Conservation (phyloP, 30 jellyfish, hydroid and myxozoan species). For the Mastigias papua region DNA sequence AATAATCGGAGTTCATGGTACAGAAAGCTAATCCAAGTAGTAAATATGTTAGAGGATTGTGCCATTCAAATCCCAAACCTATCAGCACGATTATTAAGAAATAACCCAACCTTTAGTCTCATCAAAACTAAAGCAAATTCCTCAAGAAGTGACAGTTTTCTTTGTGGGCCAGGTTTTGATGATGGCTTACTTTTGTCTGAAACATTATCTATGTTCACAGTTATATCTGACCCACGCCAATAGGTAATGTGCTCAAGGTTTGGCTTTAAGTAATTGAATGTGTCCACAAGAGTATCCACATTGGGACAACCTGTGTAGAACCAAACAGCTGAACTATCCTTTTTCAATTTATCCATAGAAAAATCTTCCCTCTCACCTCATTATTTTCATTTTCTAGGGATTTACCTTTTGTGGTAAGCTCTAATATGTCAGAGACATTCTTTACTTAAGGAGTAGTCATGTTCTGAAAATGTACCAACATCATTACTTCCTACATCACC, state of each 20-base stretch:
- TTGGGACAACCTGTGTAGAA: conserved; percentile 40
- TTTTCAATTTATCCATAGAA: background rate
- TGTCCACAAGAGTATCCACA: conserved; percentile 16
- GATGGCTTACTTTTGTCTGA: background rate
- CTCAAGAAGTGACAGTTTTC: conserved; percentile 41
- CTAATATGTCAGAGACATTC: no score
- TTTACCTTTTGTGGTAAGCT: no score
- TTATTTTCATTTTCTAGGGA: background rate
- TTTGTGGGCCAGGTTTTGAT: conserved; percentile 42
- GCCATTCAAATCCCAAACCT: conserved; percentile 41
- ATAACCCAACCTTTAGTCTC: conserved; percentile 42
- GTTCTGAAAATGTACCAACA: no score
- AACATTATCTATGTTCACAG: background rate
- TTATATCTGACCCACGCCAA: conserved; percentile 45
- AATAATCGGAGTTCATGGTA: background rate
- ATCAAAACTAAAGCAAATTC: conserved; percentile 42
- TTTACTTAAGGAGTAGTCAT: no score
- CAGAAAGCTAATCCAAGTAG: conserved; percentile 55
- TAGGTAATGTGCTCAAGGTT: conserved; percentile 4
- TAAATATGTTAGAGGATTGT: conserved; percentile 45
- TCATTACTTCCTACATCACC: no score
- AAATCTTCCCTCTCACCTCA: background rate
- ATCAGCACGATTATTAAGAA: conserved; percentile 33
- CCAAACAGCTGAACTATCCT: conserved; percentile 8
- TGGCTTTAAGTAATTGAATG: conserved; percentile 24